These are phyloP conservation scores for Bucorvus abyssinicus DNA, from an alignment of 2,797 vertebrate species.

Conservation along the genomic window DNA sequence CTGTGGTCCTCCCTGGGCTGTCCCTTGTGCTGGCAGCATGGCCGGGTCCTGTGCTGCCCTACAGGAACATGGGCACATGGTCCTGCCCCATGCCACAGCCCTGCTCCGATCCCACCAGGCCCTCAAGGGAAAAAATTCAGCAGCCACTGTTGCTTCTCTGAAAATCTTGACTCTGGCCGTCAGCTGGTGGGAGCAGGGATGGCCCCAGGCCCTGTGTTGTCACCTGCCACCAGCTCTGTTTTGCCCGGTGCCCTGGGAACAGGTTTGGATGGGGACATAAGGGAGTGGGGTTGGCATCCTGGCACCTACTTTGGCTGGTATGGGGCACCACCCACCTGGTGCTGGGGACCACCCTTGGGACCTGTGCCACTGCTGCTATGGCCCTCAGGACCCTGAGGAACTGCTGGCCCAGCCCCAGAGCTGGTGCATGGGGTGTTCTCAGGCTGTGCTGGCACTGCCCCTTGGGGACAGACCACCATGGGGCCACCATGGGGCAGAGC, in stretches of 20 bases:
- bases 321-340: not conserved
- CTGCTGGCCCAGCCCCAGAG: not conserved
- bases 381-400: not conserved
- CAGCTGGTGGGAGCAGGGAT: not conserved
- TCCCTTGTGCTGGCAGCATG: not conserved
- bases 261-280: not conserved
- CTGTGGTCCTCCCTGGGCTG: accelerated
- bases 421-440: not conserved
- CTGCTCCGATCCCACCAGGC: not conserved
- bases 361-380: not conserved
- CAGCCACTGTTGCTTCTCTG: not conserved
- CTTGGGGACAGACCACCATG: not conserved
- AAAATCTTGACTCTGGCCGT: not conserved
- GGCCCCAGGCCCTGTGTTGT: not conserved
- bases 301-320: not conserved
- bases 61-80: accelerated
- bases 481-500: not conserved
- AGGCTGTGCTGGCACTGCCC: not conserved
- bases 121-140: not conserved
- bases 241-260: not conserved
- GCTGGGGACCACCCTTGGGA: not conserved
- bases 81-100: accelerated
- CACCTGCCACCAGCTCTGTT: not conserved
- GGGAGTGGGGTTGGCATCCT: not conserved
- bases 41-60: not conserved